Evolutionary conservation across 1,140 invertebrate species (phyloP), one percentile per base, ranked within the genome.

Genomic region (Cherax quadricarinatus): DNA sequence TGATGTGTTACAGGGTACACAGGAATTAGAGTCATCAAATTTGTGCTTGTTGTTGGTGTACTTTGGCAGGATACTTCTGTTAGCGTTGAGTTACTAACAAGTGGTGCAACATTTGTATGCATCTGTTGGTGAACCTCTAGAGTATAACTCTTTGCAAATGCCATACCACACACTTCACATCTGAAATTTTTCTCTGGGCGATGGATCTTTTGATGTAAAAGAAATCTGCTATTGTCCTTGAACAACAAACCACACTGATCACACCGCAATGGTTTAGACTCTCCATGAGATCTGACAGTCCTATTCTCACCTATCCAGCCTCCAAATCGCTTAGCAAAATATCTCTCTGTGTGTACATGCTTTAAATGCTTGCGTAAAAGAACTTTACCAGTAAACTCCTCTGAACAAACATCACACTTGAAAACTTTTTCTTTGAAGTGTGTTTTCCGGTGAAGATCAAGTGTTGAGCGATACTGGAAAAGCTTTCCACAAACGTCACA

Each of bases 401-500:
- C 83, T 21, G 86, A 87, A 60, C 92, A 93, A 30, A 89, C 51
- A 51, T 93, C 92, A 57, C 92, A 93, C 30, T 79, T 93, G 49
- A 93, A 93, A 9, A 83, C 92, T 82, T 93, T 93, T 60, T 93
- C 92, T 51, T 89, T 93, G 51, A 93, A 92, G 49, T 92, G 92
- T 70, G 81, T 86, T 81, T 84, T 89, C 51, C 87, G 51, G 30
- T 93, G 92, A 80, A 80, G 89, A 16, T 81, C 85, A 53, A 93
- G 83, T 30, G 89, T 88, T 0, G 87, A 88, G 16, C 89, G 89
- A 53, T 88, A 86, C 6, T 88, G 92, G 70, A 94, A 94, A 21
- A 83, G 75, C 80, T 92, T 87, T 12, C 92, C 93, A 86, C 94
- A 94, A 30, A 92, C 60, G 21, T 92, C 92, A 85, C 94, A 94